Conservation (phyloP, 2,888 invertebrate species). For the Microctonus hyperodae region DNA sequence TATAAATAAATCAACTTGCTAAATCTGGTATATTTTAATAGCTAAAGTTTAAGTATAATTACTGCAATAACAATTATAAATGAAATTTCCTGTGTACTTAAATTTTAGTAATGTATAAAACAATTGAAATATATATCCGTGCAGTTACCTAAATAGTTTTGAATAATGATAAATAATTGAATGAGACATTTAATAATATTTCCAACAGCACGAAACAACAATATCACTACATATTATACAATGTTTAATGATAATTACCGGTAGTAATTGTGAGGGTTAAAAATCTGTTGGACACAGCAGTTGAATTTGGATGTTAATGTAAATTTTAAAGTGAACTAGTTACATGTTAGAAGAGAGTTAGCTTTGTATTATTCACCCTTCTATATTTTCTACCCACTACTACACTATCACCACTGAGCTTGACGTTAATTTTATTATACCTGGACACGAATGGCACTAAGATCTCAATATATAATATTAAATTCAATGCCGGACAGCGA, state of each 20-base stretch:
- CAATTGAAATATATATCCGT: background rate
- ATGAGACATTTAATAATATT: background rate
- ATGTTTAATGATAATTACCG: background rate
- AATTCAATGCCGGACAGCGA: background rate
- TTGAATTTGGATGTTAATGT: background rate
- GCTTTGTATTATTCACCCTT: background rate
- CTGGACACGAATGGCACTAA: slow-evolving; percentile 1
- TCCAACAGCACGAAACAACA: background rate
- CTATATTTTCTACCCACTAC: background rate
- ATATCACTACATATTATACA: background rate
- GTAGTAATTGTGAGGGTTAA: background rate
- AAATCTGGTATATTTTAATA: background rate
- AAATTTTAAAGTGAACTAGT: background rate
- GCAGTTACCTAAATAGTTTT: background rate
- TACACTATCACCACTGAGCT: slow-evolving; percentile 4
- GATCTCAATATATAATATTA: background rate
- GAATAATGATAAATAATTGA: background rate
- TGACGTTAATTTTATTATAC: slow-evolving; percentile 24
- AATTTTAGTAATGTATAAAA: background rate
- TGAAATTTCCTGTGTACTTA: background rate
- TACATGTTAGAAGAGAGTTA: background rate
- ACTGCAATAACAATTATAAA: background rate
- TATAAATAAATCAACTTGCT: background rate
- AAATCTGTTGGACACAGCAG: background rate
- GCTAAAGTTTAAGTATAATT: background rate